phyloP scores from a whole-genome alignment of 2,888 invertebrate species.

The Eulithis prunata region DNA sequence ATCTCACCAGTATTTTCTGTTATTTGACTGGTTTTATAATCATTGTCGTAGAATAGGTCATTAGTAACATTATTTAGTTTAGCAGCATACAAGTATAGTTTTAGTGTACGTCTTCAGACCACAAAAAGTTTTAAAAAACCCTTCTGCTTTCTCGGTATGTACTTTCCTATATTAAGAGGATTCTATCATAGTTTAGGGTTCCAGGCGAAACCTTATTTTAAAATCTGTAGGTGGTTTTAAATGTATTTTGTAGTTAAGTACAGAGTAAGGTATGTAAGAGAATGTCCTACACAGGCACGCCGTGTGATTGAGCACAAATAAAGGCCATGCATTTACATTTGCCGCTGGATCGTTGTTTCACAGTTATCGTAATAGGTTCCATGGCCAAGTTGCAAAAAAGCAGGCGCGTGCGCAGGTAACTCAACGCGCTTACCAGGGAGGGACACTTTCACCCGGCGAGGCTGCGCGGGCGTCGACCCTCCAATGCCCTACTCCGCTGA shows the following conservation, averaged over 20 bases:
- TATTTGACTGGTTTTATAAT: no score
- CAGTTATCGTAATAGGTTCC: constrained; percentile 81
- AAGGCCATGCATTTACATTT: constrained; percentile 78
- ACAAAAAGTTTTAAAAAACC: no score
- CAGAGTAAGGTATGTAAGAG: constrained; percentile 29
- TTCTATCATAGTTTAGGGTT: no score
- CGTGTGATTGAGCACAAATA: constrained; percentile 67
- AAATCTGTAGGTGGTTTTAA: no score
- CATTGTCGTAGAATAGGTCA: no score
- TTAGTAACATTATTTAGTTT: no score
- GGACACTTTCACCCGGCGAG: constrained; percentile 82
- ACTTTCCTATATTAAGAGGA: no score
- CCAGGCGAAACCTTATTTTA: no score
- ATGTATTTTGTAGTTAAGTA: not conserved
- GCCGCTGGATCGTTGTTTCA: constrained; percentile 70
- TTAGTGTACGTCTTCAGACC: not conserved
- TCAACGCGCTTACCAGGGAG: constrained; percentile 67
- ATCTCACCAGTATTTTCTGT: not conserved
- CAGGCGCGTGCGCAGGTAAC: constrained; percentile 76
- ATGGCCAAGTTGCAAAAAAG: constrained; percentile 83
- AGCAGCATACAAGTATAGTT: no score
- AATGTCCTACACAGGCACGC: constrained; percentile 35
- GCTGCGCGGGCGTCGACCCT: constrained; percentile 83
- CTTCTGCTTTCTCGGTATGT: no score
- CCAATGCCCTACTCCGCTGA: constrained; percentile 81